Percentiles rank a stretch among this genome's conserved stretches.
phyloP scores from a whole-genome alignment of 2,888 invertebrate genomes.

The Lasioglossum villosulum region DNA sequence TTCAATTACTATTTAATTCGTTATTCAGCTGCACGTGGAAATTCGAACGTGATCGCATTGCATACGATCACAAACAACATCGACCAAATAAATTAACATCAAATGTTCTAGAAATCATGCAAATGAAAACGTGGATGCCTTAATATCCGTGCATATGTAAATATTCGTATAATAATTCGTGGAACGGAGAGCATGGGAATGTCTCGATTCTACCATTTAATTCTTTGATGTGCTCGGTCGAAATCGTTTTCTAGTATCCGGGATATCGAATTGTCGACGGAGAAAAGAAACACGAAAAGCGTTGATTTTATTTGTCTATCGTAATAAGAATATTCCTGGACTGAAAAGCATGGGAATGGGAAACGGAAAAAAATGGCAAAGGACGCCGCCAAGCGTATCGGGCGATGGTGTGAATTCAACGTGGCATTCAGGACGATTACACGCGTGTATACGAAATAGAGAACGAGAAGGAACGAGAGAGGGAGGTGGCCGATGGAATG shows the following conservation, averaged over 20 bases:
- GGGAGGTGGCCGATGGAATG: conserved; percentile 5
- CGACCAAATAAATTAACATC: no score
- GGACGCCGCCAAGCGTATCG: conserved; percentile 38
- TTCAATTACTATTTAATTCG: no score
- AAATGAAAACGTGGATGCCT: no score
- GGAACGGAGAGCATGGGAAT: no score
- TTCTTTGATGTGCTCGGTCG: background rate
- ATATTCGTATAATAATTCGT: no score
- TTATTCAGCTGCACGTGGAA: no score
- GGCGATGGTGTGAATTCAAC: conserved; percentile 66
- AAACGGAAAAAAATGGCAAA: conserved; percentile 24
- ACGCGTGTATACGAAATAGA: conserved; percentile 52
- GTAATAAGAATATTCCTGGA: background rate
- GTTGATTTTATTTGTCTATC: background rate
- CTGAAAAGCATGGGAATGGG: background rate
- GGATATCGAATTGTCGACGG: background rate
- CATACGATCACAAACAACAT: no score
- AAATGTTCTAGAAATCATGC: no score
- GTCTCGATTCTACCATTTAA: background rate
- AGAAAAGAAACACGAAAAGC: background rate
- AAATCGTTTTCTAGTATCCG: background rate
- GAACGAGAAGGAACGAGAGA: conserved; percentile 40
- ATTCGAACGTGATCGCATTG: no score
- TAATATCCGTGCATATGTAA: no score
- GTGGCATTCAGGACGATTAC: conserved; percentile 62